Base-by-base conservation (phyloP, 2,797 vertebrate genomes). In the Xerus rutilus region DNA sequence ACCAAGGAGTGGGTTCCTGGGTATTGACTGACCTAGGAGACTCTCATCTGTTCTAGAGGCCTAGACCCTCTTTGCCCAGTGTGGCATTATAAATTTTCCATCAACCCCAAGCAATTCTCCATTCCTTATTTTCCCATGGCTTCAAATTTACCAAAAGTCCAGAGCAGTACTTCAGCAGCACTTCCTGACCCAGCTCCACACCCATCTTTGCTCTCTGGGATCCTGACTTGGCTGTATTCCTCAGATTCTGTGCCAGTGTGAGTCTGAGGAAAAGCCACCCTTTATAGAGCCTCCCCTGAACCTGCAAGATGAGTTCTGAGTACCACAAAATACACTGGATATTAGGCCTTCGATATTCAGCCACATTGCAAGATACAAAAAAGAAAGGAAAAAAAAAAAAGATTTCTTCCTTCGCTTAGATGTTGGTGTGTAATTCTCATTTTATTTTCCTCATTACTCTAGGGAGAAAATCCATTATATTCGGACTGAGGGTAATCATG, bases 391-490 rank as follows among this genome's bases (percentile, higher is more conserved):
- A 49, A 12, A 23, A 21, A 86, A 79, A 43, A 91, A 12, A 72
- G 64, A 21, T 15, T 25, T 67, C 0, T 93, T 52, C 5, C 1
- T 82, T 45, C 6, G 18, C 88, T 82, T 77, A n/a, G 23, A 15
- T 2, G 25, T 94, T 83, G 20, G 18, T 69, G 0, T 47, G 1
- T 83, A 35, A 12, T 89, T 94, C 89, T 81, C 90, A 69, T 86
- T 88, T 70, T 96, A 73, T 94, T 82, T 94, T 32, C 62, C 45
- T 91, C 84, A 28, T 93, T 89, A n/a, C 98, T 98, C 95, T 98
- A 99, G 99, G 99, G 99, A 99, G 99, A 99, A 99, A 98, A 99
- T 99, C 97, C 99, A 99, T 98, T 99, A 99, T 97, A 99, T 99
- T 97, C 99, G 99, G 79, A 99, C 99, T 65, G 99, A 99, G 97